A percentile compares a stretch with the other conserved stretches of the same genome.
phyloP scores from a whole-genome alignment of 2,113 vertebrate genomes.

The Eretmochelys imbricata region DNA sequence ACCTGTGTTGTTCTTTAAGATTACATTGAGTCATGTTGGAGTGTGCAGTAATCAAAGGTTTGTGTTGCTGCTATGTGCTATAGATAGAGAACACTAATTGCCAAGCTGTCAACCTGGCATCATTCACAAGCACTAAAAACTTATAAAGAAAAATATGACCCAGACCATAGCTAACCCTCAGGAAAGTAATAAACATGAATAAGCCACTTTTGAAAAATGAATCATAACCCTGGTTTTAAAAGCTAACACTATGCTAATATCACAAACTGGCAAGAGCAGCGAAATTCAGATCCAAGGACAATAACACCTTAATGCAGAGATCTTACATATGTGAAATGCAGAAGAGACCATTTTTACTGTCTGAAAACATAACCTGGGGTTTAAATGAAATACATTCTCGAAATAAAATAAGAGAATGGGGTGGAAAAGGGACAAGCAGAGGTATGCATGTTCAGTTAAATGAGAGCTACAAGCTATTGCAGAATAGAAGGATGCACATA shows the following conservation, averaged over 20 bases:
- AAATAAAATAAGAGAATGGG: not conserved
- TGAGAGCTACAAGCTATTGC: not conserved
- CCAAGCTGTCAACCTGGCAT: not conserved
- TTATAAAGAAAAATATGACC: not conserved
- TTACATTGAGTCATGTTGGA: not conserved
- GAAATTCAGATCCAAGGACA: not conserved
- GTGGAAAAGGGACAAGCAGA: not conserved
- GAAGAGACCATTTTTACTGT: not conserved
- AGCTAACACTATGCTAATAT: not conserved
- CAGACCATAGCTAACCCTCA: not conserved
- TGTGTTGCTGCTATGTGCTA: not conserved
- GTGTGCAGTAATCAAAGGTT: not conserved
- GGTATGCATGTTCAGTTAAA: not conserved
- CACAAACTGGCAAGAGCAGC: not conserved
- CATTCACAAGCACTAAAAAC: not conserved
- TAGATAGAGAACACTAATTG: not conserved
- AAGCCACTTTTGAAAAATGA: not conserved
- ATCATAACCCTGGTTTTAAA: not conserved
- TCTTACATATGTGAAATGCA: not conserved
- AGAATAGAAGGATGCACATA: not conserved
- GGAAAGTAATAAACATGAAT: not conserved
- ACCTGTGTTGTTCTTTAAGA: not conserved
- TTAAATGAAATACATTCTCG: rapidly evolving
- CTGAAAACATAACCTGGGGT: not conserved
- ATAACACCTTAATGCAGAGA: not conserved